Base-by-base conservation (phyloP, 2,888 invertebrate species). In the Corythucha ciliata region DNA sequence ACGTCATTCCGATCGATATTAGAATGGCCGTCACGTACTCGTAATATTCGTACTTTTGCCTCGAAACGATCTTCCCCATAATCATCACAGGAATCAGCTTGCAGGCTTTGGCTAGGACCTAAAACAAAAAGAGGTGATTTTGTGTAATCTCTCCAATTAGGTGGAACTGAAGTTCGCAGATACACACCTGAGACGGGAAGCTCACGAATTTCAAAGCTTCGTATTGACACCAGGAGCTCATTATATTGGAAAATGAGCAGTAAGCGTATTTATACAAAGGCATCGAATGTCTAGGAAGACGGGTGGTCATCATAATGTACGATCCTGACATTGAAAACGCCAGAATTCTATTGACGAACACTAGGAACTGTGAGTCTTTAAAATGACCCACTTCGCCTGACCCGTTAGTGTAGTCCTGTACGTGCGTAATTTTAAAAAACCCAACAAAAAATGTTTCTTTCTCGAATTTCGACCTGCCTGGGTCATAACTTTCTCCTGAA, bases 191-290 rank as follows among this genome's bases (percentile, higher is more conserved):
- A 41, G 94, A 92, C 2, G 97, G 97, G 68, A 98, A 98, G 65
- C 88, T 93, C 63, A 98, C 92, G 69, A 86, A 99, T 69, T 97
- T 97, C 39, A 99, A 74, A 20, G 97, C 97, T 71, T 98, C 98
- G 68, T 99, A 98, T 70, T 99, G 98, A 70, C 93, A 97, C 97
- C 97, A 99, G 41, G 94, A 93, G 67, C 94, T 94, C 77, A 98
- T 79, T 58, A 97, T 89, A 69, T 98, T 98, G 14, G 94, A 92
- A 63, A 98, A 81, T 3, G 96, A 91, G 65, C 94, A 92, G 72
- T 83, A 97, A 0, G 87, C 84, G 70, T 94, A 97, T 71, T 92
- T 88, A 70, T 91, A 94, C 10, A 94, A 73, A 1, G 98, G 96
- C 48, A 88, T 86, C 21, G 79, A 78, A 63, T 87, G 83, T 14